Evolutionary conservation across 2,888 invertebrate genomes (phyloP).

Genomic region (Cheilosia soror): DNA sequence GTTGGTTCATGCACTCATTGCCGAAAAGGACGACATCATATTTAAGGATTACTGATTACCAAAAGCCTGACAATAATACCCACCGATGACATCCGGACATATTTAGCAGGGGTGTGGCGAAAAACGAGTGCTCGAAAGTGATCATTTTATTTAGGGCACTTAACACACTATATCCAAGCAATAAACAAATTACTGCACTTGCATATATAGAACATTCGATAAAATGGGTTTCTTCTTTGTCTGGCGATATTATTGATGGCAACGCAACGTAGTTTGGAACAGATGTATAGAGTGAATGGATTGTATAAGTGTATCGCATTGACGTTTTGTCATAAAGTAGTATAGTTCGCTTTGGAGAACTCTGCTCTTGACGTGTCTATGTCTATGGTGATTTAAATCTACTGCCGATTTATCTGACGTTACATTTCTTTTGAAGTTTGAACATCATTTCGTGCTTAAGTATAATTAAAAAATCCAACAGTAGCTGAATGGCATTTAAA

Average conservation of each 20-base stretch:
- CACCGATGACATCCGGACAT: conserved; percentile 47
- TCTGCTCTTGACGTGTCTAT: neutral
- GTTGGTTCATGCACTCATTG: conserved; percentile 23
- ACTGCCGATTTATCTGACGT: neutral
- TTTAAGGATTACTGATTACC: conserved; percentile 65
- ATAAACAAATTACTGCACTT: conserved; percentile 84
- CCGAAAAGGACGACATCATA: conserved; percentile 57
- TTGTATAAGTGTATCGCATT: conserved; percentile 33
- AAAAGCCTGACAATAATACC: conserved; percentile 61
- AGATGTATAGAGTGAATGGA: conserved; percentile 59
- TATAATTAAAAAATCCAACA: conserved; percentile 3
- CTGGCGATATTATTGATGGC: conserved; percentile 23
- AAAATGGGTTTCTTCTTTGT: conserved; percentile 79
- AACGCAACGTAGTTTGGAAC: conserved; percentile 40
- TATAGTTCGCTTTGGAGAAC: conserved; percentile 15
- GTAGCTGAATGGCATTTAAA: too few species aligned
- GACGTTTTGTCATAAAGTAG: conserved; percentile 34
- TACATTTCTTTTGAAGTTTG: neutral
- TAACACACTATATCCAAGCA: conserved; percentile 79
- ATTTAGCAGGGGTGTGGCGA: conserved; percentile 48
- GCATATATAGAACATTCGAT: conserved; percentile 80
- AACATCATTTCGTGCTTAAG: neutral
- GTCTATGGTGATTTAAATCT: neutral
- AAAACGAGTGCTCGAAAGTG: conserved; percentile 69
- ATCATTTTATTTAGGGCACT: conserved; percentile 83